Conservation (phyloP, 1,140 invertebrate genomes). For the Drosophila trapezifrons region DNA sequence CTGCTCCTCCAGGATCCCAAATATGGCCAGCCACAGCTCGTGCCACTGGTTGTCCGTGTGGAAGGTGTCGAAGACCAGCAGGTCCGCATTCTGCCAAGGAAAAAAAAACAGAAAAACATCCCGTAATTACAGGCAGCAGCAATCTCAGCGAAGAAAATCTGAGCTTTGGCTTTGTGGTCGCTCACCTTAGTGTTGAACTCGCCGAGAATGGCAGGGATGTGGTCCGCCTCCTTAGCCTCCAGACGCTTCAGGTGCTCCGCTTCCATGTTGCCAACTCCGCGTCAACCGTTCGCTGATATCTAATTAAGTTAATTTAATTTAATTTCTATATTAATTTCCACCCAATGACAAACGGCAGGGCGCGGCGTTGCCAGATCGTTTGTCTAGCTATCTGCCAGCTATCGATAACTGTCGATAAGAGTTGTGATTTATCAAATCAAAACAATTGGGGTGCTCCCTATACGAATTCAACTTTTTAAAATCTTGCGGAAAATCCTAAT, state of each 20-base stretch:
- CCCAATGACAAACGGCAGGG: constrained; percentile 13
- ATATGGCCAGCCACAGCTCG: constrained; percentile 86
- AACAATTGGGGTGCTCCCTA: no score
- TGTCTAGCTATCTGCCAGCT: neutral
- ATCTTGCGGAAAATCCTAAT: no score
- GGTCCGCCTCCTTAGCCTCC: constrained; percentile 58
- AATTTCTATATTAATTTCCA: constrained; percentile 14
- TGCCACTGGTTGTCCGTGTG: constrained; percentile 84
- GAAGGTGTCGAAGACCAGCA: constrained; percentile 85
- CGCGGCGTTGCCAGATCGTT: constrained; percentile 3
- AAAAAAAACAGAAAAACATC: neutral
- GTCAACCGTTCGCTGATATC: neutral
- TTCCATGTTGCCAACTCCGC: constrained; percentile 66
- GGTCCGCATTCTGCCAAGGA: constrained; percentile 84
- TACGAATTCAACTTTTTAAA: no score
- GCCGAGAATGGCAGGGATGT: constrained; percentile 62
- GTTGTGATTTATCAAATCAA: neutral
- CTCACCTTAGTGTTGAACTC: constrained; percentile 76
- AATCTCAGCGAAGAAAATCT: neutral
- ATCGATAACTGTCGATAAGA: neutral
- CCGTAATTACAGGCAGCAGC: neutral
- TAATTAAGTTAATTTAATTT: constrained; percentile 23
- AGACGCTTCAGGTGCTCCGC: constrained; percentile 68
- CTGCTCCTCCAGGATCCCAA: constrained; percentile 84
- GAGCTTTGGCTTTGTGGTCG: neutral